Base-by-base conservation (phyloP, 2,797 vertebrate species). In the Sebastiscus tertius region DNA sequence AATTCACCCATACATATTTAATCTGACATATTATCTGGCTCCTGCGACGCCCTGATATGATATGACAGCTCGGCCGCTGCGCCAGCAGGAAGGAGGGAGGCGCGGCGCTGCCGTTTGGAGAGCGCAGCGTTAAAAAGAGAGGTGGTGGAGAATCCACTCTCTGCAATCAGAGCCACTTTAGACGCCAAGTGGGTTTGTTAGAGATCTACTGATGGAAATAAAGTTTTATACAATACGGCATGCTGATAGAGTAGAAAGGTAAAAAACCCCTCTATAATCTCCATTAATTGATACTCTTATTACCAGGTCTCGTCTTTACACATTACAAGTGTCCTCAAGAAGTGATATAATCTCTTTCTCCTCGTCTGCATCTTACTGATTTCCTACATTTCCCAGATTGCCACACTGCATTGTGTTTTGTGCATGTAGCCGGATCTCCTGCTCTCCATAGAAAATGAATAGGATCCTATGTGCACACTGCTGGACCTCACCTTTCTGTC, bases 1-100 rank as follows among this genome's bases (percentile, higher is more conserved):
- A 94, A 95, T 96, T 96, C 92, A 87, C 90, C 93, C 94, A 96
- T 96, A 95, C 95, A 96, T 96, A 96, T 96, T 96, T 96, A 96
- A 96, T 96, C 94, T 96, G 94, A 96, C 94, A 88, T 88, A 96
- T 95, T 93, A 96, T 94, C 95, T 93, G 62, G 93, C 91, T 91
- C 88, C 92, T 91, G 91, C 91, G 81, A 94, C 82, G 90, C 88
- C 86, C 89, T 91, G 92, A 94, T 91, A 83, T 87, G 92, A 94
- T 91, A 82, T 89, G 93, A 94, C 92, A 89, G 92, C 88, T 86
- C 70, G 83, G 91, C 85, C 80, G 81, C 88, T 67, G 88, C 67
- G 79, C 82, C 52, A 74, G 83, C 87, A 76, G 89, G 87, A 79
- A 79, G 79, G 85, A 82, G 84, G 66, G 85, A 72, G 90, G 86